Percentiles rank a stretch among this genome's conserved stretches.
These are phyloP conservation scores for Margarornis squamiger DNA, from an alignment of 2,797 vertebrate species.

Conservation along the genomic window DNA sequence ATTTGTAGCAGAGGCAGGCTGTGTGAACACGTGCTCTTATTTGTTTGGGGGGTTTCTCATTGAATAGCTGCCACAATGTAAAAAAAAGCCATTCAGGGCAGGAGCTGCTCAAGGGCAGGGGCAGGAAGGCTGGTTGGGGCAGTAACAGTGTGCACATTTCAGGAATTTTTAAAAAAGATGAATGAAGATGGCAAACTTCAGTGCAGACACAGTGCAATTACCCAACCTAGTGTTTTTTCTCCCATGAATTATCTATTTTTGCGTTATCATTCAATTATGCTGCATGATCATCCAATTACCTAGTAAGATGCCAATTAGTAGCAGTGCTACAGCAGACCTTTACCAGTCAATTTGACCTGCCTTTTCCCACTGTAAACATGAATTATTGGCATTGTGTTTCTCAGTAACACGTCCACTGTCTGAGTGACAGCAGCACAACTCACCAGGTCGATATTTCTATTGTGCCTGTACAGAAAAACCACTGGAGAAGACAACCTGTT, in stretches of 20 bases:
- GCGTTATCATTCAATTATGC: not conserved
- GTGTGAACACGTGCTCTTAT: not conserved
- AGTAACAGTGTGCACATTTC: rapidly evolving
- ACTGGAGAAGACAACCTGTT: not conserved
- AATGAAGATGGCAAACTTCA: not conserved
- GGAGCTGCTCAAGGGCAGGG: not conserved
- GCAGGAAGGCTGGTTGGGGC: not conserved
- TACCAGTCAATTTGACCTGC: not conserved
- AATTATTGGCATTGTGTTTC: not conserved
- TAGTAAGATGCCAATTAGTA: not conserved
- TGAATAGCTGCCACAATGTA: not conserved
- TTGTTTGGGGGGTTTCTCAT: not conserved
- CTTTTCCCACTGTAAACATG: not conserved
- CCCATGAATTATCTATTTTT: not conserved
- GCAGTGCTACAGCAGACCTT: not conserved
- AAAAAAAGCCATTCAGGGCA: not conserved
- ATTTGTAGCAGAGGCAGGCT: not conserved
- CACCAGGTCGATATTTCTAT: not conserved
- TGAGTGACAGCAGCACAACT: not conserved
- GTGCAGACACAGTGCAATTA: not conserved
- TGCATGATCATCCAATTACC: not conserved
- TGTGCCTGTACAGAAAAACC: not conserved
- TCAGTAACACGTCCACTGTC: not conserved
- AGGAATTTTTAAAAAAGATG: not conserved
- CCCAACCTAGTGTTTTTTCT: not conserved